Conservation (phyloP, 2,797 vertebrate genomes). For the Agapornis canus region DNA sequence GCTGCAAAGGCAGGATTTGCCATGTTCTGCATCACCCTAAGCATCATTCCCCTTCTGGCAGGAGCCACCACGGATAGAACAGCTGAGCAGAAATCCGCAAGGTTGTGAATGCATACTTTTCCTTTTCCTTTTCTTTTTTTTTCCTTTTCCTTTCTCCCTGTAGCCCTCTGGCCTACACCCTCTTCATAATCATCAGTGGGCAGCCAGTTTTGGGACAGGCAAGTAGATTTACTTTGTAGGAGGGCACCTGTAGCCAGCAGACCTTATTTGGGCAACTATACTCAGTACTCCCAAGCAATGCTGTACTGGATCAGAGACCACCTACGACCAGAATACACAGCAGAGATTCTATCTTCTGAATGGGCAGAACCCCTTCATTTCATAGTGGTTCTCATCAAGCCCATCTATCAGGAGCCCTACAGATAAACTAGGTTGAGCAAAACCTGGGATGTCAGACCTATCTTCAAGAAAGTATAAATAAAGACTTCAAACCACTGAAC, state of each 20-base stretch:
- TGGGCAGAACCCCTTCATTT: rapidly evolving
- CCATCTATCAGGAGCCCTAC: not conserved
- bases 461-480: not conserved
- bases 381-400: not conserved
- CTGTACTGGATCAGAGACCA: not conserved
- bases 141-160: not conserved
- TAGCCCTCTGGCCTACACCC: not conserved
- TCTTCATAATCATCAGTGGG: not conserved
- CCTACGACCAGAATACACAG: rapidly evolving
- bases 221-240: not conserved
- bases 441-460: not conserved
- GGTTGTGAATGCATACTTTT: not conserved
- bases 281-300: not conserved
- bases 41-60: not conserved
- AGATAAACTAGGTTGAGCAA: not conserved
- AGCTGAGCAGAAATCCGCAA: rapidly evolving
- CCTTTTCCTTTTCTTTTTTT: too few relatives aligned
- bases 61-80: not conserved
- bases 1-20: not conserved
- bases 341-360: not conserved
- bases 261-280: not conserved
- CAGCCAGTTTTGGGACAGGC: not conserved
- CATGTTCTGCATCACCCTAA: not conserved
- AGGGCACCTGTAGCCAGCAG: not conserved
- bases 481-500: not conserved